A percentile compares a stretch with the other conserved stretches of the same genome.
Evolutionary conservation across 2,888 invertebrate genomes (phyloP).

Genomic region (Chrysomela aeneicollis): DNA sequence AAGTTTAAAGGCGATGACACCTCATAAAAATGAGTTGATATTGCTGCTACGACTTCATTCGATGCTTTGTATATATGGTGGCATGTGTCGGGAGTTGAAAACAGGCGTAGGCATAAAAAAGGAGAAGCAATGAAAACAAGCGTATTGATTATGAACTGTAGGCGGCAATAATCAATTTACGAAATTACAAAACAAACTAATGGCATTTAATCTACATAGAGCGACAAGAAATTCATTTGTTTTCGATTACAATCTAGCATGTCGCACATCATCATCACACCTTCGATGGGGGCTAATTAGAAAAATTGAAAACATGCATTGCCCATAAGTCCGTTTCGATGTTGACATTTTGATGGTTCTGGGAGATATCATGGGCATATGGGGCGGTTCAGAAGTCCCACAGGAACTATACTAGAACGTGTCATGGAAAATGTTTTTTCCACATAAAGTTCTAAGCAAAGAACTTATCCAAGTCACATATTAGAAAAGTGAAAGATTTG

Average conservation of each 20-base stretch:
- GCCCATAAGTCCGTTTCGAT: conserved; percentile 11
- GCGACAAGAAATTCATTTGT: conserved; percentile 40
- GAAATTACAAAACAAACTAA: conserved; percentile 36
- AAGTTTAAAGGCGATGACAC: too few relatives aligned
- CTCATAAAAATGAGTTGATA: too few relatives aligned
- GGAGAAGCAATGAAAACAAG: not conserved
- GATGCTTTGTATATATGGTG: too few relatives aligned
- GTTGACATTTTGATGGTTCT: not conserved
- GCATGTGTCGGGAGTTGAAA: too few relatives aligned
- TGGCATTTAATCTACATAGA: conserved; percentile 36
- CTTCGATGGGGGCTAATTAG: conserved; percentile 44
- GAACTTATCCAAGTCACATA: too few relatives aligned
- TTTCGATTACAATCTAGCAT: conserved; percentile 48
- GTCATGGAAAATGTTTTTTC: not conserved
- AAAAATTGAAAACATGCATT: conserved; percentile 44
- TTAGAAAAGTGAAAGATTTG: too few relatives aligned
- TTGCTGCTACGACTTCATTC: too few relatives aligned
- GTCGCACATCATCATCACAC: conserved; percentile 52
- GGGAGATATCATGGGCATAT: not conserved
- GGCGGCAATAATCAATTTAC: conserved; percentile 38
- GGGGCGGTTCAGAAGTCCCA: not conserved
- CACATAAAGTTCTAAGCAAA: too few relatives aligned
- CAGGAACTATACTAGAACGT: not conserved
- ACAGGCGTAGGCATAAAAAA: too few relatives aligned
- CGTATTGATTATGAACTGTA: conserved; percentile 17